Base-by-base conservation (phyloP, 2,797 vertebrate species). In the Gambusia yucatana region DNA sequence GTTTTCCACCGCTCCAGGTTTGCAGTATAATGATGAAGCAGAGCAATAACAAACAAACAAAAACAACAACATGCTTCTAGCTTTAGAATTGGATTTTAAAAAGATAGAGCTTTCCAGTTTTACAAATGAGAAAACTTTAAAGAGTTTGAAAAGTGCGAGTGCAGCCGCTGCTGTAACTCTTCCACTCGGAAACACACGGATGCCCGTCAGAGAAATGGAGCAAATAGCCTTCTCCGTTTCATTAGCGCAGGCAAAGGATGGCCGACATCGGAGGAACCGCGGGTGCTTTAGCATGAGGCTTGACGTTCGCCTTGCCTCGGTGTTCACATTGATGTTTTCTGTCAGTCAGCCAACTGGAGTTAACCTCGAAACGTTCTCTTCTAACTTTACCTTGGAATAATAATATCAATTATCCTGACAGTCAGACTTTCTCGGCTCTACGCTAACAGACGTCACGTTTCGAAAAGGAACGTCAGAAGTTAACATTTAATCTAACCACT, bases 51-150 rank as follows among this genome's bases (percentile, higher is more conserved):
- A 48, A 46, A 46, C 6, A 41, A 6, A 41, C 1, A 41, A 41
- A 13, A 33, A 76, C 82, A 74, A 33, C 33, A 22, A 13, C 55
- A 33, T 61, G 48, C 61, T 43, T 69, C 57, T 69, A 41, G 41
- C 48, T 16, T 33, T 25, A 10, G 41, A 70, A 80, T 76, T 82
- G 72, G 80, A 80, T 65, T 57, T 59, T 77, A 83, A 72, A 47
- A 63, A 78, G 52, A 82, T 14, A 77, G 36, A 20, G 65, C 73
- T 71, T 88, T 83, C 84, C 79, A 82, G 63, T 86, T 88, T 84
- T 81, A 57, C 41, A 13, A 76, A 71, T 72, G 65, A 76, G 48
- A 76, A 69, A 77, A 81, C 75, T 61, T 75, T 33, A 84, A 77
- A 78, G 77, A 67, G 73, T 59, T 78, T 0, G 46, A 80, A 33